phyloP scores from a whole-genome alignment of 2,113 vertebrate species.

The Daubentonia madagascariensis region DNA sequence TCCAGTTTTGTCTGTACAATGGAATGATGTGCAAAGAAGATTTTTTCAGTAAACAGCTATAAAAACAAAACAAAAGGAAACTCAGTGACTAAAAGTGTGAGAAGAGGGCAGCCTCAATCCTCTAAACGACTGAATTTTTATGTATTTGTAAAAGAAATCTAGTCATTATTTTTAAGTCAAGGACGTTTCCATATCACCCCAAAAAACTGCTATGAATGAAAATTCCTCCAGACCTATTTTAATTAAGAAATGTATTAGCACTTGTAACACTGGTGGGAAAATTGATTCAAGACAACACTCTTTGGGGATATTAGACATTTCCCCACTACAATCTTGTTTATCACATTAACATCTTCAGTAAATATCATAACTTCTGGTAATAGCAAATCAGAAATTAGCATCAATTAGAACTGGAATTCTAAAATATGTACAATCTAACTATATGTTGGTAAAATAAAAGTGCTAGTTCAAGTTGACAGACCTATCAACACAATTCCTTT shows the following conservation, averaged over 20 bases:
- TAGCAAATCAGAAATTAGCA: background rate
- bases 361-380: background rate
- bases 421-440: background rate
- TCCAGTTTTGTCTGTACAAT: constrained; percentile 3
- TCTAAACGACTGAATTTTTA: background rate
- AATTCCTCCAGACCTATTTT: background rate
- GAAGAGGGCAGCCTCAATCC: background rate
- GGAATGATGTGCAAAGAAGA: background rate
- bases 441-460: background rate
- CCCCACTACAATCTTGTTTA: background rate
- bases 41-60: background rate
- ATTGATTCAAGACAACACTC: background rate
- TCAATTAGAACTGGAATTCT: background rate
- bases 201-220: background rate
- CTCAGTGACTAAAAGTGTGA: background rate
- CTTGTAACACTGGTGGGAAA: background rate
- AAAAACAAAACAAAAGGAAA: background rate
- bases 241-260: background rate
- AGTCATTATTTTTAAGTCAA: background rate
- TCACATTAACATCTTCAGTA: background rate
- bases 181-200: background rate
- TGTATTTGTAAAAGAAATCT: background rate
- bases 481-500: background rate
- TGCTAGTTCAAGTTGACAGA: background rate
- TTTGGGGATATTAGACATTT: background rate